phyloP scores from a whole-genome alignment of 2,113 vertebrate genomes.

The Zosterops japonicus region DNA sequence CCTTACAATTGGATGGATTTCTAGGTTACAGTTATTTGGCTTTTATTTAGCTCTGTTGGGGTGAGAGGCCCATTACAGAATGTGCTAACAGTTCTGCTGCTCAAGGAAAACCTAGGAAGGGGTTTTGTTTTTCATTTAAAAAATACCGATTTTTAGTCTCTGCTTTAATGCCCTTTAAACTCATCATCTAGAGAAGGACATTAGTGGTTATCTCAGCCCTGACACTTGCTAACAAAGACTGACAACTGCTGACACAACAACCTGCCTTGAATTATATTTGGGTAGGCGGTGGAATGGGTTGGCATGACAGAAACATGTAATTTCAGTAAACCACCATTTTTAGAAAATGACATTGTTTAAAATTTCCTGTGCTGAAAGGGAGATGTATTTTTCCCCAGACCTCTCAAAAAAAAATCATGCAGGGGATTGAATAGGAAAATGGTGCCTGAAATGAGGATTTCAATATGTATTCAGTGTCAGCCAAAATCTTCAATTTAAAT shows the following conservation, averaged over 20 bases:
- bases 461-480: background rate
- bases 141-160: background rate
- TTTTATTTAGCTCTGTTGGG: background rate
- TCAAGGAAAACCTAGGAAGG: background rate
- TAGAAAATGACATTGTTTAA: conserved; percentile 20
- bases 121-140: background rate
- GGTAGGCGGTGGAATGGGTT: conserved; percentile 1
- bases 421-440: background rate
- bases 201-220: conserved; percentile 4
- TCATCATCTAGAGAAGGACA: conserved; percentile 26
- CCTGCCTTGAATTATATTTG: conserved; percentile 30
- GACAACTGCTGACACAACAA: conserved; percentile 55
- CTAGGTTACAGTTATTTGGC: background rate
- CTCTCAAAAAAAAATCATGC: background rate
- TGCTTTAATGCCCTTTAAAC: background rate
- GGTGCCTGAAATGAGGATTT: background rate
- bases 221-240: conserved; percentile 34
- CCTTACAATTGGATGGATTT: background rate
- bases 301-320: conserved; percentile 19
- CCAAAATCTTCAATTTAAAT: conserved; percentile 22
- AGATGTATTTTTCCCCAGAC: background rate
- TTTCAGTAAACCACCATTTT: conserved; percentile 48
- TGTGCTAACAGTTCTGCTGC: background rate
- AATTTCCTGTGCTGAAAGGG: conserved; percentile 3
- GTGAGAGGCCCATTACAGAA: conserved; percentile 6